Conservation (phyloP, 2,113 vertebrate species). For the Callionymus lyra region DNA sequence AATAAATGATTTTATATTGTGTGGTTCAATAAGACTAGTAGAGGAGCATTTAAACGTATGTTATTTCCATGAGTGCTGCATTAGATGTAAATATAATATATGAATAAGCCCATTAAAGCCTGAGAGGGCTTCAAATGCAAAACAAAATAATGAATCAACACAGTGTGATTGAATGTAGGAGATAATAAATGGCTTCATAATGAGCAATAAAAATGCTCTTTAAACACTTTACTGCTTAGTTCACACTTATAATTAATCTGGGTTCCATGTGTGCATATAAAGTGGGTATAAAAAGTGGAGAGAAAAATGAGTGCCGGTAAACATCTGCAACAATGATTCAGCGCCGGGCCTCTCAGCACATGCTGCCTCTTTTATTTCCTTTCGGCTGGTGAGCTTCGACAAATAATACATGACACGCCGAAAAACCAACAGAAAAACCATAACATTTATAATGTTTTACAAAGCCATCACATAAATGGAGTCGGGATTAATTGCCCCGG, state of each 20-base stretch:
- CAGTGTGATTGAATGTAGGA: conserved; percentile 51
- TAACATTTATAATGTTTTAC: conserved; percentile 76
- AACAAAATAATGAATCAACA: conserved; percentile 45
- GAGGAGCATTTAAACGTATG: not conserved
- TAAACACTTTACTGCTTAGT: conserved; percentile 60
- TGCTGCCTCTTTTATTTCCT: conserved; percentile 13
- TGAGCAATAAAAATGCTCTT: conserved; percentile 56
- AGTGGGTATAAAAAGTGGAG: not conserved
- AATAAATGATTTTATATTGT: too few relatives aligned
- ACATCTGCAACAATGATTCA: conserved; percentile 34
- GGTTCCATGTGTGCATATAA: conserved; percentile 33
- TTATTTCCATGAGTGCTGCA: conserved; percentile 6
- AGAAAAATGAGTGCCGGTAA: conserved; percentile 46
- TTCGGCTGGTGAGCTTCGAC: conserved; percentile 7
- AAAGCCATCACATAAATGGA: conserved; percentile 78
- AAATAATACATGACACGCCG: conserved; percentile 22
- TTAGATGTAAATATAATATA: conserved; percentile 32
- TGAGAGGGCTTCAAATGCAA: conserved; percentile 40
- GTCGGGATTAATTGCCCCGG: conserved; percentile 77
- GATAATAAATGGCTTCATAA: conserved; percentile 59
- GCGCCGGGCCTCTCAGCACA: conserved; percentile 20
- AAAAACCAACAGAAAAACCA: conserved; percentile 58
- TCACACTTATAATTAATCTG: conserved; percentile 60
- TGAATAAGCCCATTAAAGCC: conserved; percentile 33
- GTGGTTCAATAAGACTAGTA: not conserved